Percentiles rank a stretch among this genome's conserved stretches.
These are phyloP conservation scores for Dissostichus mawsoni DNA, from an alignment of 2,113 vertebrate species.

Conservation along the genomic window DNA sequence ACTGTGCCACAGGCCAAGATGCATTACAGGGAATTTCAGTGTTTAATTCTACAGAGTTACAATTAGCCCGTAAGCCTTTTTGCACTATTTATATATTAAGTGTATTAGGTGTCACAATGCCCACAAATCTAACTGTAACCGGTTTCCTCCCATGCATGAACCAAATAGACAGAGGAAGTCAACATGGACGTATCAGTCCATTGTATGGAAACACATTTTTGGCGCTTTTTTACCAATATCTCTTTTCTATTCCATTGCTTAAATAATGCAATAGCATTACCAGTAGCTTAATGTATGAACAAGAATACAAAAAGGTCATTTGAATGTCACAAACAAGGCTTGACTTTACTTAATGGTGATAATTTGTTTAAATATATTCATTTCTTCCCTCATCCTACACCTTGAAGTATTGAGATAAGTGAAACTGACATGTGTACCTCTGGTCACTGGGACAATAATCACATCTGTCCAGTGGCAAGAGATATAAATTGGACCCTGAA, in stretches of 20 bases:
- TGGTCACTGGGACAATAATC: slow-evolving; percentile 41
- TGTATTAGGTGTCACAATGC: slow-evolving; percentile 11
- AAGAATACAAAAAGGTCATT: slow-evolving; percentile 24
- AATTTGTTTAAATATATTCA: slow-evolving; percentile 1
- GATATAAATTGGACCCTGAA: slow-evolving; percentile 49
- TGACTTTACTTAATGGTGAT: not conserved
- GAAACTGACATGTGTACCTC: slow-evolving; percentile 53
- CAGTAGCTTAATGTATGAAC: not conserved
- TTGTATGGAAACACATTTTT: not conserved
- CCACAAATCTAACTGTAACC: not conserved
- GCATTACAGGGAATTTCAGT: not conserved
- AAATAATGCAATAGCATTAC: slow-evolving; percentile 6
- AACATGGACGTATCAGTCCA: not conserved
- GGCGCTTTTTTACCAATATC: not conserved
- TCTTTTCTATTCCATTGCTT: not conserved
- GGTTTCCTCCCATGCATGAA: not conserved
- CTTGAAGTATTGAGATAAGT: slow-evolving; percentile 37
- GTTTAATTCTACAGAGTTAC: not conserved
- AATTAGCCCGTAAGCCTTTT: not conserved
- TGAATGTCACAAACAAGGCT: slow-evolving; percentile 7
- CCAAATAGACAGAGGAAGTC: not conserved
- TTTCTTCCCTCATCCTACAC: slow-evolving; percentile 13
- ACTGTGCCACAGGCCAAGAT: not conserved
- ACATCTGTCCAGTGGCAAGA: slow-evolving; percentile 26
- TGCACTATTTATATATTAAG: slow-evolving; percentile 8